Evolutionary conservation across 92 coral and sea anemone species (phyloP).

Genomic region (Phenganax subtilis): DNA sequence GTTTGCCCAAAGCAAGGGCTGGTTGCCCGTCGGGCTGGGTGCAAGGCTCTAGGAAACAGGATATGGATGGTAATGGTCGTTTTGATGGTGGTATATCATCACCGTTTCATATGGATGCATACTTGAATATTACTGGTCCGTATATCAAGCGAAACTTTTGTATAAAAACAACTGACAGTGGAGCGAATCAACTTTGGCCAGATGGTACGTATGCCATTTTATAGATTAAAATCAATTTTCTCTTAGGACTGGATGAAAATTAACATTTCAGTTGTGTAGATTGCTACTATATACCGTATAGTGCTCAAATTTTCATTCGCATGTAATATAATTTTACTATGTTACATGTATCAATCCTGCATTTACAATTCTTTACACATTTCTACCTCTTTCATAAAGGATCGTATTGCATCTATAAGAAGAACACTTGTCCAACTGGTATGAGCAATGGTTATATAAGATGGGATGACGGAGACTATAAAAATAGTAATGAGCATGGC

Average conservation of each 20-base stretch:
- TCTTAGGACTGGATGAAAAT: neutral
- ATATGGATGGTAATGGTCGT: constrained; percentile 38
- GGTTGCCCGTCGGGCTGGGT: constrained; percentile 54
- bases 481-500: constrained; percentile 44
- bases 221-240: neutral
- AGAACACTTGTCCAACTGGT: constrained; percentile 52
- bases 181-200: constrained; percentile 31
- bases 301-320: no score
- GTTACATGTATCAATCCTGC: no score
- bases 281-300: no score
- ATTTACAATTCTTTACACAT: no score
- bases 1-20: constrained; percentile 53
- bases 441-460: constrained; percentile 47
- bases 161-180: constrained; percentile 33
- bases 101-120: constrained; percentile 33
- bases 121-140: neutral
- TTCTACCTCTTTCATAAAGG: constrained; percentile 40
- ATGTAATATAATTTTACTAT: no score
- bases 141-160: constrained; percentile 49
- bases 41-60: constrained; percentile 45
- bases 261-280: no score
- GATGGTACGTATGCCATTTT: constrained; percentile 11
- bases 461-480: constrained; percentile 60
- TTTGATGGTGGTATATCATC: constrained; percentile 24
- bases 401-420: constrained; percentile 67